These are phyloP conservation scores for Mayetiola destructor DNA, from an alignment of 2,888 invertebrate genomes.

Conservation along the genomic window DNA sequence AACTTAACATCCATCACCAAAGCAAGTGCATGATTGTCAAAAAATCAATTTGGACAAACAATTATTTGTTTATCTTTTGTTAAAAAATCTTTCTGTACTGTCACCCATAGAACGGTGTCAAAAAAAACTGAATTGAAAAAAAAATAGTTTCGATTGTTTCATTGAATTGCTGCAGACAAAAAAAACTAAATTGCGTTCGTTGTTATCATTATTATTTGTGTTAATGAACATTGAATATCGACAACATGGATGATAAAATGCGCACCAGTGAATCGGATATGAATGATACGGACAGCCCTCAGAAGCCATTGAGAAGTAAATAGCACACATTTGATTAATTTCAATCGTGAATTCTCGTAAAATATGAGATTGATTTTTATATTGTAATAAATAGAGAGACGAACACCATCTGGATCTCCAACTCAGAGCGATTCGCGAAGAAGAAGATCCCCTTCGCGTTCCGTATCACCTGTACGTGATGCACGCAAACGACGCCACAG, in stretches of 20 bases:
- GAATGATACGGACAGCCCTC: background rate
- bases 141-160: too few relatives aligned
- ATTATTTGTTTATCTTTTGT: too few relatives aligned
- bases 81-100: too few relatives aligned
- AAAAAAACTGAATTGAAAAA: too few relatives aligned
- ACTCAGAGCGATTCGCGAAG: background rate
- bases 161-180: too few relatives aligned
- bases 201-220: background rate
- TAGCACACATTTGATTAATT: background rate
- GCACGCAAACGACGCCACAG: slow-evolving; percentile 24
- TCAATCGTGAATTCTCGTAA: too few relatives aligned
- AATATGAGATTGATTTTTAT: background rate
- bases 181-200: too few relatives aligned
- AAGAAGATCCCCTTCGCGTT: background rate
- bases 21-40: too few relatives aligned
- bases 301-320: background rate
- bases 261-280: background rate
- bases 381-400: background rate
- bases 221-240: background rate
- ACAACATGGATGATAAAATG: slow-evolving; percentile 3
- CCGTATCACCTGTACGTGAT: slow-evolving; percentile 18
- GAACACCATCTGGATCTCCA: background rate
- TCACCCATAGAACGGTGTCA: too few relatives aligned
- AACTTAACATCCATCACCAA: too few relatives aligned
- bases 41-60: too few relatives aligned